A percentile compares a stretch with the other conserved stretches of the same genome.
Conservation (phyloP, 2,888 invertebrate species). For the Palloptera scutellata region DNA sequence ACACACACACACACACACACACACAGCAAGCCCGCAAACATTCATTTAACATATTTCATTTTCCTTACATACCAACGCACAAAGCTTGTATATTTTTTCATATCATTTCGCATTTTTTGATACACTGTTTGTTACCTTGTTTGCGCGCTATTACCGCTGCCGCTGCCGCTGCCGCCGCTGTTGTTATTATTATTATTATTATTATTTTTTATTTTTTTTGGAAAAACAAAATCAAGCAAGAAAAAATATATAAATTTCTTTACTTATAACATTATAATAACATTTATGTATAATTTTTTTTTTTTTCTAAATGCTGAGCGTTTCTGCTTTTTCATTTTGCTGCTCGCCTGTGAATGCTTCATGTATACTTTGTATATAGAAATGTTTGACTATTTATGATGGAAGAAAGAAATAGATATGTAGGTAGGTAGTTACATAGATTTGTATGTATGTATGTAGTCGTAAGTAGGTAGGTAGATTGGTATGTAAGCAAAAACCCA, state of each 20-base stretch:
- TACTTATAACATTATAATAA: no score
- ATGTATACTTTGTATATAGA: constrained; percentile 42
- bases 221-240: no score
- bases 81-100: neutral
- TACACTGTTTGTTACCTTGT: constrained; percentile 36
- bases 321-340: constrained; percentile 4
- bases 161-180: neutral
- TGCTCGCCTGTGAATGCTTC: constrained; percentile 38
- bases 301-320: neutral
- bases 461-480: no score
- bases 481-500: neutral
- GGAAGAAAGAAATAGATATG: neutral
- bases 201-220: no score
- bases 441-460: constrained; percentile 1
- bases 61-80: neutral
- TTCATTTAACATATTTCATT: neutral
- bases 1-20: neutral
- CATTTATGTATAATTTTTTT: no score
- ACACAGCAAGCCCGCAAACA: neutral
- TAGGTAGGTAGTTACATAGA: constrained; percentile 6
- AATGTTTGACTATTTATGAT: neutral
- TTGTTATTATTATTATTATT: neutral
- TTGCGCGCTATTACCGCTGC: neutral
- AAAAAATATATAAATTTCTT: no score
- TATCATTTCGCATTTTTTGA: constrained; percentile 20